These are phyloP conservation scores for Raja brachyura DNA, from an alignment of 2,113 vertebrate genomes.

Conservation along the genomic window DNA sequence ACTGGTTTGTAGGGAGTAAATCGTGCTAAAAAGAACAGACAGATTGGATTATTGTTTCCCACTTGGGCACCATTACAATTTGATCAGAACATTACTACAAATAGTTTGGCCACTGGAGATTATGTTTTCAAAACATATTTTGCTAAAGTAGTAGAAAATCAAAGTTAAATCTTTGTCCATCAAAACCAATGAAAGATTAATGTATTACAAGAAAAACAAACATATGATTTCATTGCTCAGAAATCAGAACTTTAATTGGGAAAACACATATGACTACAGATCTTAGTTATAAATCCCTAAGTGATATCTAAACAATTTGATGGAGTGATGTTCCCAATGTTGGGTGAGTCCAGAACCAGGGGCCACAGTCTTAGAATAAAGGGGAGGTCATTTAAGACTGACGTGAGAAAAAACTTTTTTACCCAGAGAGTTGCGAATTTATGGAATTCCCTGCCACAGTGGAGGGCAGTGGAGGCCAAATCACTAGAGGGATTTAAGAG, in stretches of 20 bases:
- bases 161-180: background rate
- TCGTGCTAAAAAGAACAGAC: conserved; percentile 60
- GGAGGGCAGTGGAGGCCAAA: too few relatives aligned
- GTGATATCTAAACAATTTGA: too few relatives aligned
- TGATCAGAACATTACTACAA: background rate
- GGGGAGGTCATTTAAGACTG: too few relatives aligned
- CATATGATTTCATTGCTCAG: background rate
- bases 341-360: too few relatives aligned
- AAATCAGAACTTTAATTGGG: background rate
- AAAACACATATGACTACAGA: too few relatives aligned
- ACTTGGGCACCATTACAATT: background rate
- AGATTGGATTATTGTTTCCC: conserved; percentile 38
- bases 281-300: too few relatives aligned
- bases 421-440: too few relatives aligned
- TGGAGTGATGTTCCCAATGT: too few relatives aligned
- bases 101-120: background rate
- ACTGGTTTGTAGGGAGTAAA: conserved; percentile 89
- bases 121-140: background rate
- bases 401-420: too few relatives aligned
- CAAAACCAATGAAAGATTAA: background rate
- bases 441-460: too few relatives aligned
- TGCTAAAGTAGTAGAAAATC: background rate
- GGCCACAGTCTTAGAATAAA: too few relatives aligned
- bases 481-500: too few relatives aligned
- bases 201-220: background rate